Evolutionary conservation across 2,888 invertebrate species (phyloP), one percentile per base, ranked within the genome.

Genomic region (Lysandra bellargus): DNA sequence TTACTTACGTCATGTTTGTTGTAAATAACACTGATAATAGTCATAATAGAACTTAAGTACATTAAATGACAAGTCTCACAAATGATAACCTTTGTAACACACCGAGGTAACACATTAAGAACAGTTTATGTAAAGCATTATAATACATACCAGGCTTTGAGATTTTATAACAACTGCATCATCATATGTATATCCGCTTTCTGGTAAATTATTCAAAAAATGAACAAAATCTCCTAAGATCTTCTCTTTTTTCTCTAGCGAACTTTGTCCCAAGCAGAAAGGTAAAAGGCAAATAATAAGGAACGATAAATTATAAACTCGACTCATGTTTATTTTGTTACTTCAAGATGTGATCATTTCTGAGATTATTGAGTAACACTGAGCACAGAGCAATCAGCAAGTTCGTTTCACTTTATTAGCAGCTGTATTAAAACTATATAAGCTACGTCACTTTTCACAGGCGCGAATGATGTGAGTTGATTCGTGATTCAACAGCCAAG

Each of bases 131-230:
- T 76, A 77, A 79, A 81, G 80, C 61, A 33, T 76, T 72, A 53
- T 61, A 73, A 79, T 83, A 89, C 93, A 91, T 87, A 95, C 95
- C 84, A 89, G 89, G 86, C 91, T 89, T 81, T 91, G 91, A 85
- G 92, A 90, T 88, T 87, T 91, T 84, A 92, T 82, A 74, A 95
- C 84, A 80, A 88, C 87, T 81, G 91, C 93, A 81, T 93, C 94
- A 82, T 93, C 91, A 83, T 94, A 95, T 64, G 86, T 87, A 85
- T 92, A 94, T 74, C 87, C 82, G 80, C 91, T 92, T 83, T 92
- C 88, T 75, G 94, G 92, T 82, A 93, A 88, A 83, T 90, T 90
- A 86, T 95, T 95, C 83, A 95, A 89, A 86, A 92, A 91, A 60
- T 92, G 85, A 81, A 95, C 84, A 82, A 95, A 92, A 82, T 86